Evolutionary conservation across 2,113 vertebrate genomes (phyloP).

Genomic region (Cepphus grylle): DNA sequence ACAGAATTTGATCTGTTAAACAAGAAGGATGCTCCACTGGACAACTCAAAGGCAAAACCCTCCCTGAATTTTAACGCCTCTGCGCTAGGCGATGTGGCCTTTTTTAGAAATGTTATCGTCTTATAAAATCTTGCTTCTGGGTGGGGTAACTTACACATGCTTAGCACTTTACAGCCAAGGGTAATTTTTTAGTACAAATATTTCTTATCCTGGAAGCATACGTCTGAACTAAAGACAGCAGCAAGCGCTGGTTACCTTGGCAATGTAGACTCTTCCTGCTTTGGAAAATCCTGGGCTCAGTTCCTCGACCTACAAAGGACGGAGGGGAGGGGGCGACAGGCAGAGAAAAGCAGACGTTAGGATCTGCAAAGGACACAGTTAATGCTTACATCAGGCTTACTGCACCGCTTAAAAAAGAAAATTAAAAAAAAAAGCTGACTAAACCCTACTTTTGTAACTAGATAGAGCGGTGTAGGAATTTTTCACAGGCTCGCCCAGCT

Average conservation of each 20-base stretch:
- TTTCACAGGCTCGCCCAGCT: background rate
- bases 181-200: background rate
- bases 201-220: background rate
- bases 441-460: background rate
- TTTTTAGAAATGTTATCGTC: background rate
- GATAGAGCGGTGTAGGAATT: background rate
- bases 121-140: background rate
- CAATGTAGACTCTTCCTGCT: conserved; percentile 86
- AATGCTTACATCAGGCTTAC: background rate
- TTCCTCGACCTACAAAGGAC: conserved; percentile 79
- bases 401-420: background rate
- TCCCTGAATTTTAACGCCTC: background rate
- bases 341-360: background rate
- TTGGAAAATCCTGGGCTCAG: conserved; percentile 88
- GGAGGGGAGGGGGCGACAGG: background rate
- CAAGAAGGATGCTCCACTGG: background rate
- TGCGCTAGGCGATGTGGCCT: background rate
- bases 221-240: background rate
- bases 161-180: background rate
- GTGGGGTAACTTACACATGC: background rate
- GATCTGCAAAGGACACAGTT: background rate
- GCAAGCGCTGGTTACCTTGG: conserved; percentile 76
- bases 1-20: fast-evolving
- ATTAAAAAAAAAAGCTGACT: too few species aligned
- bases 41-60: background rate